Base-by-base conservation (phyloP, 2,888 invertebrate species). In the Sceliomorpha sp. region DNA sequence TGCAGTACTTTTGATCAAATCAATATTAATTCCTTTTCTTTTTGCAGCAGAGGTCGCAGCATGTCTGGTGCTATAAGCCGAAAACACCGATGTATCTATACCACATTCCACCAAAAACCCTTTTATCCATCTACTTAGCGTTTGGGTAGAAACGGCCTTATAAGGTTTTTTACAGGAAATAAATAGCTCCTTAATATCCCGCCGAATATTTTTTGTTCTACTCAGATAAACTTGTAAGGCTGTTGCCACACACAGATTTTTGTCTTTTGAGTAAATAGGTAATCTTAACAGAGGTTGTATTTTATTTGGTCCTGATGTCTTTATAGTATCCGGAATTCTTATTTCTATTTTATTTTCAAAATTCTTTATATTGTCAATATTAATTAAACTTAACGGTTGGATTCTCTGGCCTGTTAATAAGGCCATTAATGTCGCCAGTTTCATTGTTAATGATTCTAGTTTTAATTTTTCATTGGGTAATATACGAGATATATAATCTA, bases 41-140 rank as follows among this genome's bases (percentile, higher is more conserved):
- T 58, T 51, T 10, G 58, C 51, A 10, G 58, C 10, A 7, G 55
- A 63, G 8, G 63, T 63, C 6, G 63, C 14, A 1, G 63, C 63
- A 24, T 55, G 55, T 24, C 55, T n/a, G 1, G 47, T 40, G 15
- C 32, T 39, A 13, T 63, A 37, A 6, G 40, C 63, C 2, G 63
- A 39, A 29, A 66, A 66, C 2, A 45, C 8, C 7, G n/a, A 27
- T 1, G 56, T 58, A 29, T 66, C 40, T 1, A 66, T 36, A 1
- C 58, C 58, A 37, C 58, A 45, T 12, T 58, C 26, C 3, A 24
- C 7, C 6, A 58, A 29, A 15, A 45, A 7, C 8, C 2, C n/a
- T 37, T 58, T 66, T 2, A 66, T 40, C 58, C 45, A 66, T 26
- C 42, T 20, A 24, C 66, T 45, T 7, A 66, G 13, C 6, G 58